Base-by-base conservation (phyloP, 2,797 vertebrate species). In the Furcifer pardalis region DNA sequence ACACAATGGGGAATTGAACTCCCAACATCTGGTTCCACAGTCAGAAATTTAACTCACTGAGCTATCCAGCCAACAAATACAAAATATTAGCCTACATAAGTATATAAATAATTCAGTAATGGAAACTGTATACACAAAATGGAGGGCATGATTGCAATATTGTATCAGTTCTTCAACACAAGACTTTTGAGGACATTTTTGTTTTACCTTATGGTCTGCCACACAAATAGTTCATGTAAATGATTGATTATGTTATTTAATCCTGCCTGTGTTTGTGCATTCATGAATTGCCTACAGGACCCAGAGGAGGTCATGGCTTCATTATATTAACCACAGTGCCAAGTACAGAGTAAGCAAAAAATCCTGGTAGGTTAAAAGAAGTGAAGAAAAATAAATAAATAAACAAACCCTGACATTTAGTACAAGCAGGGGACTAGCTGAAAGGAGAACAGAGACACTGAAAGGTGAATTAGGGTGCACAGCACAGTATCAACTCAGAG, bases 231-330 rank as follows among this genome's bases (percentile, higher is more conserved):
- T 80, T 63, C 63, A 44, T 68, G 46, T 74, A 76, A 75, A 85
- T 81, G 71, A 85, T 81, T 81, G 66, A 81, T 4, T 59, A n/a
- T 46, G 73, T 81, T 81, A 76, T 65, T 90, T 83, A 15, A 5
- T 81, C 40, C 68, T 84, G 17, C 27, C 32, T 4, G 30, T 0
- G 3, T 72, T 74, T 69, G 0, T 59, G 77, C 84, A 84, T 84
- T 35, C 86, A 84, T 82, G 42, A 74, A 1, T 35, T 85, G 86
- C 80, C 23, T 74, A 17, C 2, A 86, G 6, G 7, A 56, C 60
- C 76, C 30, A 49, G 1, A 0, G 5, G 86, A 81, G 85, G 85
- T 89, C 77, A 71, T 30, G n/a, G 3, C 35, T 75, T 60, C 37
- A 81, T 85, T 83, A 56, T 87, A 84, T 46, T 2, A 81, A 60